Evolutionary conservation across 2,797 vertebrate species (phyloP), one percentile per base, ranked within the genome.

Genomic region (Amazona finschi): DNA sequence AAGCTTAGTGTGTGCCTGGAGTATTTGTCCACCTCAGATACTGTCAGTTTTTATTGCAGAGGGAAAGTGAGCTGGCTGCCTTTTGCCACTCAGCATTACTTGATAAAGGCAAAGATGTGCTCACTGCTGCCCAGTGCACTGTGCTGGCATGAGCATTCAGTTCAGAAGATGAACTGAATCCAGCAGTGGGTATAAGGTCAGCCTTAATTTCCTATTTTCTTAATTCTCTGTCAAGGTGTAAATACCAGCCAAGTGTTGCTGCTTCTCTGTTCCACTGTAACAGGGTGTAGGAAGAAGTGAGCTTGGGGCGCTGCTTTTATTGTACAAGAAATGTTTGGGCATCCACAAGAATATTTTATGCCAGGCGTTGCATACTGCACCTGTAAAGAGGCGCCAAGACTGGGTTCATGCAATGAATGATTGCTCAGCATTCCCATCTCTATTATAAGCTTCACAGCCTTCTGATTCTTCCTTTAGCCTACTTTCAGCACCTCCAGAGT

Each of bases 401-500:
- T 55, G 81, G 58, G 27, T 64, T 95, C 55, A 15, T 60, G 84
- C 43, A 30, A 55, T 14, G 31, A 90, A 44, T 65, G 84, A 71
- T 89, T 55, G 72, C 69, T 95, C 71, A 87, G 94, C 90, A 75
- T 87, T 94, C 38, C 30, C 31, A 43, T 62, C 58, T 52, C 65
- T 74, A 4, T 80, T 69, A 89, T 71, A 92, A 87, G 72, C 65
- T 76, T 73, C 85, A 44, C 67, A 92, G 44, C 74, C 61, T 92
- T 93, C 85, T 53, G 82, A 19, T 72, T 94, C 78, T 77, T 94
- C 50, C 30, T 38, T 58, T 89, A 92, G 65, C 78, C 78, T 90
- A 33, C 85, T 94, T 90, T 55, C 36, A 58, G 49, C 84, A 55
- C 79, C 58, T 92, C 41, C 17, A 61, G 30, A 58, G 58, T 55